Conservation (phyloP, 2,888 invertebrate genomes). For the Perizoma affinitatum region DNA sequence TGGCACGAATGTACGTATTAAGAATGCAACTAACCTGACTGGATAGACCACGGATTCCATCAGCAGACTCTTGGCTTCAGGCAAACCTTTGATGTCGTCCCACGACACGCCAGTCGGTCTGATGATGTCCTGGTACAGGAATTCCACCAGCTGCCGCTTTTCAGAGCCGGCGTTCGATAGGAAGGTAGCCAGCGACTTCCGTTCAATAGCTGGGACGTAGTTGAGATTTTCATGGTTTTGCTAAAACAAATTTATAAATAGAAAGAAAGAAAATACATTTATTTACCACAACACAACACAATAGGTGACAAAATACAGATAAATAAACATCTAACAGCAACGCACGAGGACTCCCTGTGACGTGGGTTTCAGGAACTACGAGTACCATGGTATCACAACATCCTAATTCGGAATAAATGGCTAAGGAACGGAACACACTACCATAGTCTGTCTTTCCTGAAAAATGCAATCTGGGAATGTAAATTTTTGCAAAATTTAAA, state of each 20-base stretch:
- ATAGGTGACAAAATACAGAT: too few relatives aligned
- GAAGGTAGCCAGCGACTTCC: conserved; percentile 62
- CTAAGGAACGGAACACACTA: too few relatives aligned
- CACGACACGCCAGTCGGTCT: conserved; percentile 89
- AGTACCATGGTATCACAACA: too few relatives aligned
- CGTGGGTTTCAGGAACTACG: too few relatives aligned
- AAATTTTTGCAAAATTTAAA: too few relatives aligned
- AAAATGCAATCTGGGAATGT: too few relatives aligned
- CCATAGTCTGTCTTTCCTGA: too few relatives aligned
- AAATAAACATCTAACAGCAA: too few relatives aligned
- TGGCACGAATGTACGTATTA: too few relatives aligned
- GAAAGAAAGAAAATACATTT: not conserved
- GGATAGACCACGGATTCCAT: conserved; percentile 95
- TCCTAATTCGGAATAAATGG: too few relatives aligned
- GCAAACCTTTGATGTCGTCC: conserved; percentile 90
- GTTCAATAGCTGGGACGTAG: conserved; percentile 53
- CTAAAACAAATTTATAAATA: conserved; percentile 16
- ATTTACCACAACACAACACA: too few relatives aligned
- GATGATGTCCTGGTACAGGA: conserved; percentile 85
- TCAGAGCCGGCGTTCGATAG: conserved; percentile 74
- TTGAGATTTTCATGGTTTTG: conserved; percentile 26
- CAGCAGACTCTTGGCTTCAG: conserved; percentile 88
- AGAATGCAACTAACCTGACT: conserved; percentile 60
- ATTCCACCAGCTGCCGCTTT: conserved; percentile 86
- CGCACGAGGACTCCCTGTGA: too few relatives aligned